A percentile compares a stretch with the other conserved stretches of the same genome.
phyloP scores from a whole-genome alignment of 2,797 vertebrate species.

The Paratrypauchen microcephalus region DNA sequence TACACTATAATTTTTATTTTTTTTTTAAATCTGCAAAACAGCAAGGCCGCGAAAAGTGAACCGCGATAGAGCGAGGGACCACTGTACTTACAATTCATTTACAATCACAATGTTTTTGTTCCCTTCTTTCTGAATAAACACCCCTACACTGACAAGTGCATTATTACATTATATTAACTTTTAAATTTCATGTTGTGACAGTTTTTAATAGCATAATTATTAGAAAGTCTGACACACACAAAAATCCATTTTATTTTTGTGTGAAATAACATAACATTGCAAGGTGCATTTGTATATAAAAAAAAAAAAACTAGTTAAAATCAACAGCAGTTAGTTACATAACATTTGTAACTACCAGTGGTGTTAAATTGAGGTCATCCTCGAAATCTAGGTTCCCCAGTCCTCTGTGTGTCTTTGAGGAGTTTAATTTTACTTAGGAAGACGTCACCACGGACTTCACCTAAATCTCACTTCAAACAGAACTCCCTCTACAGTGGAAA shows the following conservation, averaged over 20 bases:
- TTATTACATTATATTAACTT: too few relatives aligned
- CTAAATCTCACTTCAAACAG: slow-evolving; percentile 7
- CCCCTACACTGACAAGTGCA: too few relatives aligned
- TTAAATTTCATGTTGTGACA: not conserved
- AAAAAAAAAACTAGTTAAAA: not conserved
- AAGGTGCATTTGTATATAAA: not conserved
- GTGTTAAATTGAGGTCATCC: not conserved
- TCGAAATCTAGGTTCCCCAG: not conserved
- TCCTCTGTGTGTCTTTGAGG: slow-evolving; percentile 5
- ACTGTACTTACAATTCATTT: too few relatives aligned
- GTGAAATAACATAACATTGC: not conserved
- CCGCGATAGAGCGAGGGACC: too few relatives aligned
- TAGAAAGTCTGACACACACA: not conserved
- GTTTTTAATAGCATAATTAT: not conserved
- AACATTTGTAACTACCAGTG: not conserved
- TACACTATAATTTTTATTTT: too few relatives aligned
- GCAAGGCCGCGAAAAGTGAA: too few relatives aligned
- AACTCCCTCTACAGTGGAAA: not conserved
- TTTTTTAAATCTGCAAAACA: too few relatives aligned
- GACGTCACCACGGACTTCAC: slow-evolving; percentile 4
- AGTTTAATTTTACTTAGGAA: slow-evolving; percentile 4
- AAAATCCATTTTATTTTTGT: not conserved
- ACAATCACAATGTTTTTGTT: too few relatives aligned
- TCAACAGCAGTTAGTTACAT: not conserved
- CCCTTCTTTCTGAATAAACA: too few relatives aligned